Evolutionary conservation across 2,797 vertebrate genomes (phyloP), one percentile per base, ranked within the genome.

Genomic region (Tauraco hartlaubi): DNA sequence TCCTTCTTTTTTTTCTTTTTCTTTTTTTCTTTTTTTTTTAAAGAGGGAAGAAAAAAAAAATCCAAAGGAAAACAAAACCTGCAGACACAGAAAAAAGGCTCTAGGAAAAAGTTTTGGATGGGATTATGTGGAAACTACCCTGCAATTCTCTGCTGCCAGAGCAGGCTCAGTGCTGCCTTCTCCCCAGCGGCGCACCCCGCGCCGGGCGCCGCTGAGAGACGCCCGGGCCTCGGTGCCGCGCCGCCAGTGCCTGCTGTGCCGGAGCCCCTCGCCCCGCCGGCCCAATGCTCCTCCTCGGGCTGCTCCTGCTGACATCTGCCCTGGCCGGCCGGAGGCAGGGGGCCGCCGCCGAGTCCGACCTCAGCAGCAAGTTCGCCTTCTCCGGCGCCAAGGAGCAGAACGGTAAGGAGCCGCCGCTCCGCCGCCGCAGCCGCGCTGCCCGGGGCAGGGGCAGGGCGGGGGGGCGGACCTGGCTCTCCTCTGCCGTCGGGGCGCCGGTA

Each of bases 261-360:
- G 92, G 92, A 97, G 95, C 95, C 92, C 98, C 97, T 90, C 97
- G 97, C 96, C 98, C 98, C 98, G 97, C 98, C 97, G 98, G 99
- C 99, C 99, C 99, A 99, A 99, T 99, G 99, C 99, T 99, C 99
- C 99, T 99, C 98, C 97, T 98, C 98, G 99, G 99, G 96, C 94
- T 99, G 94, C 97, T 99, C 98, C 98, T 99, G 96, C 98, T 99
- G 98, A 98, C 98, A 98, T 98, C 98, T 98, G 99, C 99, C 98
- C 98, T 98, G 97, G 97, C 96, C 97, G 98, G 99, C 98, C 99
- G 98, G 97, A 98, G 98, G 92, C 98, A 97, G 97, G 98, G 98
- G 94, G 98, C 98, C 96, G 98, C 94, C 96, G 99, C 99, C 91
- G 99, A 99, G 97, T 99, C 99, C 96, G 99, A 98, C 98, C 98